phyloP scores from a whole-genome alignment of 1,140 invertebrate species.

The Archivesica marissinica region DNA sequence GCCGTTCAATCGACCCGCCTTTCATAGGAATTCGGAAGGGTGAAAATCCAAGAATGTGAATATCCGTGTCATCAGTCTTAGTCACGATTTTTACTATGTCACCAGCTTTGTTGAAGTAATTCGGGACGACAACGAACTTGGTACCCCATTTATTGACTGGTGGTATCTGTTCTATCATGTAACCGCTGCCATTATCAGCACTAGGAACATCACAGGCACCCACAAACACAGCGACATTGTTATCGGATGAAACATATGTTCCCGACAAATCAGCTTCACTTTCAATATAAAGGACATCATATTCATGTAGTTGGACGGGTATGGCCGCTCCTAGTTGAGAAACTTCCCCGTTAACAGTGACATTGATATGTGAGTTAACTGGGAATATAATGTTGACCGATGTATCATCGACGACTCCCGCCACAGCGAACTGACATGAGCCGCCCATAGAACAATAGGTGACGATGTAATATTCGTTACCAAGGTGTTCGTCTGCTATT shows the following conservation, averaged over 20 bases:
- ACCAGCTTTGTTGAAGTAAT: conserved; percentile 22
- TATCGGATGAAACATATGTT: conserved; percentile 8
- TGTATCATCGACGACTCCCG: conserved; percentile 9
- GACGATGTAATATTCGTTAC: conserved; percentile 46
- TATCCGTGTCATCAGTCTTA: not conserved
- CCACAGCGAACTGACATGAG: conserved; percentile 46
- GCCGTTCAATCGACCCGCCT: not conserved
- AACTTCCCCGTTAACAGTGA: too few species aligned
- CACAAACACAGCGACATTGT: conserved; percentile 39
- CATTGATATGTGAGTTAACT: too few species aligned
- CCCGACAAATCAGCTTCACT: conserved; percentile 23
- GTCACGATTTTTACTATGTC: conserved; percentile 44
- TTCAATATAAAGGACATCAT: conserved; percentile 36
- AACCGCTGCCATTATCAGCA: not conserved
- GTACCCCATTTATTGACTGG: conserved; percentile 58
- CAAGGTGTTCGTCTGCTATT: conserved; percentile 35
- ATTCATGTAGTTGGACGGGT: conserved; percentile 14
- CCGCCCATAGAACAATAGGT: conserved; percentile 57
- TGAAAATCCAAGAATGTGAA: conserved; percentile 34
- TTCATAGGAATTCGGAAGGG: conserved; percentile 13
- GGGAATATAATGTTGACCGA: conserved; percentile 19
- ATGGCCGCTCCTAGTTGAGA: not conserved
- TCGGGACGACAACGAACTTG: conserved; percentile 1
- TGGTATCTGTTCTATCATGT: conserved; percentile 46
- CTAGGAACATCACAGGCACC: conserved; percentile 1